Conservation (phyloP, 1,140 invertebrate species). For the Pemphigus obesinymphae region DNA sequence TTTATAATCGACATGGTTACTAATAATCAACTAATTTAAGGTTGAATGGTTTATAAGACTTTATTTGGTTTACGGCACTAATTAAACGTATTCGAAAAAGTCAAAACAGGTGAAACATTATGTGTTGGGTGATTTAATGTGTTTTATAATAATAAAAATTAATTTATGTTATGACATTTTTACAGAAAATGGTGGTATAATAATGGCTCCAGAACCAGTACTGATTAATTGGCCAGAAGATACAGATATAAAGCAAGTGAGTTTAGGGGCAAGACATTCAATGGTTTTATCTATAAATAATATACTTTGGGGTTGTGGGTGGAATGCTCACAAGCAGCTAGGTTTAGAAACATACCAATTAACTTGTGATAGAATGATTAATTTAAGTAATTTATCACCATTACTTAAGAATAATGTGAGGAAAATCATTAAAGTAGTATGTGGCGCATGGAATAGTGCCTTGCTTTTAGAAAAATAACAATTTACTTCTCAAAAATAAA, state of each 20-base stretch:
- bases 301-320: constrained; percentile 68
- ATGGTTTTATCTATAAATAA: constrained; percentile 56
- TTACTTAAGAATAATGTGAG: not conserved
- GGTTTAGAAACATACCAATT: constrained; percentile 22
- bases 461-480: not conserved
- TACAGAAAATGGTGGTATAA: constrained; percentile 46
- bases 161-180: constrained; percentile 42
- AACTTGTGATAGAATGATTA: constrained; percentile 36
- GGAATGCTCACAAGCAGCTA: constrained; percentile 68
- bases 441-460: constrained; percentile 26
- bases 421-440: constrained; percentile 15
- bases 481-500: not conserved
- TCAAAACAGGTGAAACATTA: constrained; percentile 12
- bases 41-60: constrained; percentile 19
- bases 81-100: not conserved
- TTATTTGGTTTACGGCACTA: not conserved
- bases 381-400: constrained; percentile 26
- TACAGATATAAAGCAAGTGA: constrained; percentile 43
- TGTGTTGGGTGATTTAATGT: not conserved
- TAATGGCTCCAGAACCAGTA: constrained; percentile 53
- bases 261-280: constrained; percentile 33
- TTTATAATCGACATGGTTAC: not conserved
- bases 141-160: not conserved
- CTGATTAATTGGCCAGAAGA: constrained; percentile 55
- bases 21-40: not conserved